Conservation (phyloP, 2,888 invertebrate species). For the Amphipoea oculea region DNA sequence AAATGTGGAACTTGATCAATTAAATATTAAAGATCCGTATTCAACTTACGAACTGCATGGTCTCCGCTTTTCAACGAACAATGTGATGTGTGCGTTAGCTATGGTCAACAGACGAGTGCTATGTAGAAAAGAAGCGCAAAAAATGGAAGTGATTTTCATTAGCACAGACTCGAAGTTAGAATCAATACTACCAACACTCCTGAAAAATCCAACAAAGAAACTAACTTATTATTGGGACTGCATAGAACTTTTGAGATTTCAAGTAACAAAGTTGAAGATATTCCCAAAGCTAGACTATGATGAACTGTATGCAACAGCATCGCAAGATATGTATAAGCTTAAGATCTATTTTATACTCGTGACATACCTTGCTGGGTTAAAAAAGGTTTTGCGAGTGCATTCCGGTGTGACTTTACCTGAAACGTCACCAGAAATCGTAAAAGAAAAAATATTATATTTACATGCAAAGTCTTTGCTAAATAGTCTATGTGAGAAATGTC, state of each 20-base stretch:
- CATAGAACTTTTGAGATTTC: constrained; percentile 80
- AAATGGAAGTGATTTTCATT: constrained; percentile 77
- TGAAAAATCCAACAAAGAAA: constrained; percentile 76
- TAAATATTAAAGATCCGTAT: constrained; percentile 74
- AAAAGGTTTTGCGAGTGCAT: constrained; percentile 68
- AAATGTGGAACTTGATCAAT: constrained; percentile 62
- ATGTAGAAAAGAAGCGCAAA: constrained; percentile 74
- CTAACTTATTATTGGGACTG: constrained; percentile 81
- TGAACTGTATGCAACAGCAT: constrained; percentile 71
- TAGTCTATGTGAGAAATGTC: constrained; percentile 66
- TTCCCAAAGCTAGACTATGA: constrained; percentile 75
- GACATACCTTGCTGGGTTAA: constrained; percentile 72
- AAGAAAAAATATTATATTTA: constrained; percentile 77
- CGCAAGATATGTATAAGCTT: constrained; percentile 76
- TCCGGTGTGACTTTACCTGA: constrained; percentile 72
- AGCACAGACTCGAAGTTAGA: constrained; percentile 66
- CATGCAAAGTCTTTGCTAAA: constrained; percentile 75
- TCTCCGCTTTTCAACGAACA: constrained; percentile 75
- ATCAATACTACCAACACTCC: constrained; percentile 68
- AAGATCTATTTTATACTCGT: constrained; percentile 81
- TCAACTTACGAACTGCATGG: constrained; percentile 75
- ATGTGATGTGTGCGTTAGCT: constrained; percentile 72
- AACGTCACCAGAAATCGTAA: constrained; percentile 73
- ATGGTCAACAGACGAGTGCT: constrained; percentile 75
- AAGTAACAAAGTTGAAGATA: constrained; percentile 76